Evolutionary conservation across 2,113 vertebrate species (phyloP).

Genomic region (Apaloderma vittatum): DNA sequence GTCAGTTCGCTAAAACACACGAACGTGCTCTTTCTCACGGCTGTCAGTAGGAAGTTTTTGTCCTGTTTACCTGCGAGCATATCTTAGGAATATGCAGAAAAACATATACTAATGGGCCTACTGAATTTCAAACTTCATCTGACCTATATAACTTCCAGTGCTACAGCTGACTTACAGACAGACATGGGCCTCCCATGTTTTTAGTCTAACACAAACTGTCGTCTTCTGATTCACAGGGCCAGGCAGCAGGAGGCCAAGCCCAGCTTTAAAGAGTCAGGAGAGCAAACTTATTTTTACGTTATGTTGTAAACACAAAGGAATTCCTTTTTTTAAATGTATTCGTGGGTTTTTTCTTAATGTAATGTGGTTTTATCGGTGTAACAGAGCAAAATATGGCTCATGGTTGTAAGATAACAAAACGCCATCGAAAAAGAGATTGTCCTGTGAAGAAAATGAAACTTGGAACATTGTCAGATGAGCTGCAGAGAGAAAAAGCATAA

Average conservation of each 20-base stretch:
- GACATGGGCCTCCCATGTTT: neutral
- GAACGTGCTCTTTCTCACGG: neutral
- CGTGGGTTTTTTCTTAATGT: neutral
- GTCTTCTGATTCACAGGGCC: neutral
- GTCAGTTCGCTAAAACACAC: neutral
- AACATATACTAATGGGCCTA: neutral
- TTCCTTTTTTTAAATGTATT: neutral
- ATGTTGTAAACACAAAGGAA: conserved; percentile 4
- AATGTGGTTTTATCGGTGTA: neutral
- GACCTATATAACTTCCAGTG: neutral
- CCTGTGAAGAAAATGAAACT: neutral
- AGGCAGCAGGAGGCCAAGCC: neutral
- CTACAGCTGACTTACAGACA: neutral
- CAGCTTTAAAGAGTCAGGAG: neutral
- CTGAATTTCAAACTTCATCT: neutral
- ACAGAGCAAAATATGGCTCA: neutral
- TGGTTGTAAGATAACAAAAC: neutral
- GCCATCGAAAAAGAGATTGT: neutral
- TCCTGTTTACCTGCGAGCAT: neutral
- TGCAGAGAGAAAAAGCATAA: neutral
- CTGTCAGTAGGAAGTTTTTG: neutral
- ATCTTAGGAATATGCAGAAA: neutral
- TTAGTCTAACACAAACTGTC: neutral
- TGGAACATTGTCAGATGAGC: neutral
- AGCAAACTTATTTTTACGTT: conserved; percentile 9